Conservation (phyloP, 1,140 invertebrate species). For the Temnothorax nylanderi region DNA sequence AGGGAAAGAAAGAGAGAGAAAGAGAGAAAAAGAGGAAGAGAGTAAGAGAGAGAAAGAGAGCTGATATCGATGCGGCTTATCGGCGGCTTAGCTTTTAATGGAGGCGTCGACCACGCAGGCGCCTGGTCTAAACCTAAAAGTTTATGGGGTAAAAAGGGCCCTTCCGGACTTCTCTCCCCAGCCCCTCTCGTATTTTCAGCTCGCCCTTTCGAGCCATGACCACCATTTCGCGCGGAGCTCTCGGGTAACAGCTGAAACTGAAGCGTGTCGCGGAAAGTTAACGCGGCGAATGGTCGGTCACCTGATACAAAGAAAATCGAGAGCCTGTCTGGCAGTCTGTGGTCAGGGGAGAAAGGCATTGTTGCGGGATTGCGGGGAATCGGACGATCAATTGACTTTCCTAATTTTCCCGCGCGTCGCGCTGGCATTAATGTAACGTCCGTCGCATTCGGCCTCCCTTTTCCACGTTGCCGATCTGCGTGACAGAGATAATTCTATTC, state of each 20-base stretch:
- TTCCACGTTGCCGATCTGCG: constrained; percentile 48
- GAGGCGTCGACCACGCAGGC: constrained; percentile 61
- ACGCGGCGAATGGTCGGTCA: constrained; percentile 60
- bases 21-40: background rate
- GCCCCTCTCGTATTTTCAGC: constrained; percentile 11
- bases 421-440: constrained; percentile 50
- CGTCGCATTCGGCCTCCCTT: constrained; percentile 23
- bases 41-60: constrained; percentile 6
- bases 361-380: constrained; percentile 58
- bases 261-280: constrained; percentile 72
- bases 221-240: constrained; percentile 33
- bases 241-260: constrained; percentile 71
- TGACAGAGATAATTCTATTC: constrained; percentile 60
- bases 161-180: background rate
- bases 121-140: constrained; percentile 51
- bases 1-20: background rate
- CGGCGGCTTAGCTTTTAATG: constrained; percentile 77
- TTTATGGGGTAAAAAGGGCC: constrained; percentile 71
- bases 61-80: constrained; percentile 77
- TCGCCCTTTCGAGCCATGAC: constrained; percentile 18
- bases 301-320: constrained; percentile 66
- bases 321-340: background rate
- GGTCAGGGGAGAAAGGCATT: constrained; percentile 52
- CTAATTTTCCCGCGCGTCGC: constrained; percentile 62
- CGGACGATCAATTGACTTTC: constrained; percentile 70